A percentile compares a stretch with the other conserved stretches of the same genome.
These are phyloP conservation scores for Oryctolagus cuniculus DNA, from an alignment of 2,113 vertebrate species.

Conservation along the genomic window mOryCun1.1 NC_091442.1:105002001-105002500, in stretches of 20 bases:
- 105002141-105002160: neutral
- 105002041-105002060: neutral
- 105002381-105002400: neutral
- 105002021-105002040: neutral
- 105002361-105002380: neutral
- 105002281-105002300: slow-evolving; percentile 36
- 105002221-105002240: slow-evolving; percentile 1
- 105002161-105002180: neutral
- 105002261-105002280: slow-evolving; percentile 47
- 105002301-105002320: slow-evolving; percentile 37
- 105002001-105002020: neutral
- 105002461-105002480: slow-evolving; percentile 8
- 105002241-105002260: slow-evolving; percentile 36
- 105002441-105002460: slow-evolving; percentile 29
- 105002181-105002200: neutral
- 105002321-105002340: slow-evolving; percentile 49
- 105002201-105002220: neutral
- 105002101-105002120: neutral
- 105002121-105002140: neutral
- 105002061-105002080: neutral
- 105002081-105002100: neutral
- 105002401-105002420: slow-evolving; percentile 35
- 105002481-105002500: slow-evolving; percentile 31
- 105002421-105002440: slow-evolving; percentile 21
- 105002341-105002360: slow-evolving; percentile 36